phyloP scores from a whole-genome alignment of 1,140 invertebrate species.

The Aporrectodea caliginosa region DNA sequence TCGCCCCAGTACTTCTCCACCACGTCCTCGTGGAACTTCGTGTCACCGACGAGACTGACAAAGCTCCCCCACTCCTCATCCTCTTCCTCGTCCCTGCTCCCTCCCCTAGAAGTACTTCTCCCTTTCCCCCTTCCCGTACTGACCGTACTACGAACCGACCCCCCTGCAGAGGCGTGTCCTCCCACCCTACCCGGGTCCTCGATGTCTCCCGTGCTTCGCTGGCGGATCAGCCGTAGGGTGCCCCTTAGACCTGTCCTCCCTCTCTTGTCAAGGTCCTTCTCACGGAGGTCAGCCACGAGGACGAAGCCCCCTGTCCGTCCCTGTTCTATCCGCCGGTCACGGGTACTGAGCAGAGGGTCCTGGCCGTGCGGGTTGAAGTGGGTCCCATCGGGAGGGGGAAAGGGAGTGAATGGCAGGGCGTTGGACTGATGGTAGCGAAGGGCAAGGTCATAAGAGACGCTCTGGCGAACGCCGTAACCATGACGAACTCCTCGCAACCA shows the following conservation, averaged over 20 bases:
- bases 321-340: neutral
- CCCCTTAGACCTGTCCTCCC: constrained; percentile 40
- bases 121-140: constrained; percentile 32
- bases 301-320: neutral
- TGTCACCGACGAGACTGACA: neutral
- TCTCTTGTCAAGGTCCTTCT: constrained; percentile 58
- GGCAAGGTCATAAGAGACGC: constrained; percentile 81
- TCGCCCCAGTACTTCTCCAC: constrained; percentile 95
- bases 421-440: constrained; percentile 60
- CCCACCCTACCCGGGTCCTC: constrained; percentile 32
- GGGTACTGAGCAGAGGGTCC: neutral
- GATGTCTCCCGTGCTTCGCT: constrained; percentile 94
- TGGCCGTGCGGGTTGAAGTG: neutral
- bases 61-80: neutral
- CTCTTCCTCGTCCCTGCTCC: constrained; percentile 66
- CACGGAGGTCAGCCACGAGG: neutral
- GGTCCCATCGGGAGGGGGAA: no score
- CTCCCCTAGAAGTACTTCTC: constrained; percentile 72
- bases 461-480: constrained; percentile 93
- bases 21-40: constrained; percentile 4
- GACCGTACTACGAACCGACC: constrained; percentile 53
- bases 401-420: constrained; percentile 59
- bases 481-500: constrained; percentile 96
- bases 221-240: constrained; percentile 63
- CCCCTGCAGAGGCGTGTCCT: constrained; percentile 35